Conservation (phyloP, 2,888 invertebrate species). For the Drosophila gaucha region DNA sequence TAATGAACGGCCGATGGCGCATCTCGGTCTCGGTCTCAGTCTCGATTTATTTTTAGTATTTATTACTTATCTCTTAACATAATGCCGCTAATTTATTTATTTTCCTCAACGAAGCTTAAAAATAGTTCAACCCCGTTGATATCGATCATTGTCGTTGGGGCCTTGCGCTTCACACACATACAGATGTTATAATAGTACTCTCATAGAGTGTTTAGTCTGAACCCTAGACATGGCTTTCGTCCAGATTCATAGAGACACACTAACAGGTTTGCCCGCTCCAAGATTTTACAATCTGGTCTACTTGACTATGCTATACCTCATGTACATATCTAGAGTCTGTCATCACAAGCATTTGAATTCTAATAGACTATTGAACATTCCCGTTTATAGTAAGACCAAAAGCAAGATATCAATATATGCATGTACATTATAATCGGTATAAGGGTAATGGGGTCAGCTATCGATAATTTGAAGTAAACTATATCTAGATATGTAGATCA, state of each 20-base stretch:
- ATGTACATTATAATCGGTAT: neutral
- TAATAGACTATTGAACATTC: too few species aligned
- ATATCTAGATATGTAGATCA: too few species aligned
- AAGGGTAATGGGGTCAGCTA: neutral
- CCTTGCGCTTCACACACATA: neutral
- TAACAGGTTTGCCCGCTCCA: neutral
- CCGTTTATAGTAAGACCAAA: neutral
- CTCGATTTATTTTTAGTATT: conserved; percentile 65
- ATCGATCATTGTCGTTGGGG: conserved; percentile 11
- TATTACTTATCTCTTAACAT: conserved; percentile 53
- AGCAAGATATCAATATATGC: neutral
- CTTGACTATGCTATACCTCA: neutral
- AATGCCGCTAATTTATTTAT: conserved; percentile 65
- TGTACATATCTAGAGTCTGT: too few species aligned
- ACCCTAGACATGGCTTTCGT: too few species aligned
- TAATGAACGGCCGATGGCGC: conserved; percentile 54
- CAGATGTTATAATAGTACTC: neutral
- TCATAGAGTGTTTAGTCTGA: too few species aligned
- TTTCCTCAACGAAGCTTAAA: conserved; percentile 52
- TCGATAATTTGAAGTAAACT: too few species aligned
- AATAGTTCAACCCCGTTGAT: conserved; percentile 51
- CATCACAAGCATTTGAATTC: too few species aligned
- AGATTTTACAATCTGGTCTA: neutral
- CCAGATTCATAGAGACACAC: too few species aligned
- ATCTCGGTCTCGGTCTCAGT: neutral